Conservation (phyloP, 2,797 vertebrate species). For the Mycteria americana region DNA sequence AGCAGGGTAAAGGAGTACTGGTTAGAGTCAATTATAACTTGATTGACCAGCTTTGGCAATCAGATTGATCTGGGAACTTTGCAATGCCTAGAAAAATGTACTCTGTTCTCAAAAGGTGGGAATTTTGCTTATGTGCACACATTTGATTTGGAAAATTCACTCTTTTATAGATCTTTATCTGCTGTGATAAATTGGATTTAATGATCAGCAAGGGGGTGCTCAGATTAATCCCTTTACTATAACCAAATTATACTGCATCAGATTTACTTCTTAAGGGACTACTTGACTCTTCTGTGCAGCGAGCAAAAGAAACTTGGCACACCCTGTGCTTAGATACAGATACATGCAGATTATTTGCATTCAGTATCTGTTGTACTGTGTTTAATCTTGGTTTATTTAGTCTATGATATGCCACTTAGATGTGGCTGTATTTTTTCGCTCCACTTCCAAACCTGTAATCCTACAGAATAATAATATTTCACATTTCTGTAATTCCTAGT, state of each 20-base stretch:
- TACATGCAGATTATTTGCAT: not conserved
- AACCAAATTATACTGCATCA: not conserved
- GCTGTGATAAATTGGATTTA: not conserved
- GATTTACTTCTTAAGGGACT: not conserved
- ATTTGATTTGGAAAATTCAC: not conserved
- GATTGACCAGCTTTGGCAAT: constrained; percentile 11
- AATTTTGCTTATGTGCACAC: not conserved
- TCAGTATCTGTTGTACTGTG: not conserved
- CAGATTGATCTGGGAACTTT: not conserved
- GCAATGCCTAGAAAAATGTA: not conserved
- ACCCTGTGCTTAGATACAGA: not conserved
- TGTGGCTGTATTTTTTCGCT: not conserved
- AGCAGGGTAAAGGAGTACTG: not conserved
- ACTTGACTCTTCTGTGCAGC: not conserved
- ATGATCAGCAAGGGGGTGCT: not conserved
- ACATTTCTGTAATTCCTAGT: not conserved
- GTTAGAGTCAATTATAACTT: constrained; percentile 17
- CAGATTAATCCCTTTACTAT: constrained; percentile 14
- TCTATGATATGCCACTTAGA: not conserved
- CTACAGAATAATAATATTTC: not conserved
- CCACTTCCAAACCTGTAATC: not conserved
- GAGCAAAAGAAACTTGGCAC: not conserved
- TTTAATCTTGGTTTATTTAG: not conserved
- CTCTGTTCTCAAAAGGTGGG: not conserved
- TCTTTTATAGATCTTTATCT: not conserved